Evolutionary conservation across 1,140 invertebrate species (phyloP), one percentile per base, ranked within the genome.

Genomic region (Plodia interpunctella): DNA sequence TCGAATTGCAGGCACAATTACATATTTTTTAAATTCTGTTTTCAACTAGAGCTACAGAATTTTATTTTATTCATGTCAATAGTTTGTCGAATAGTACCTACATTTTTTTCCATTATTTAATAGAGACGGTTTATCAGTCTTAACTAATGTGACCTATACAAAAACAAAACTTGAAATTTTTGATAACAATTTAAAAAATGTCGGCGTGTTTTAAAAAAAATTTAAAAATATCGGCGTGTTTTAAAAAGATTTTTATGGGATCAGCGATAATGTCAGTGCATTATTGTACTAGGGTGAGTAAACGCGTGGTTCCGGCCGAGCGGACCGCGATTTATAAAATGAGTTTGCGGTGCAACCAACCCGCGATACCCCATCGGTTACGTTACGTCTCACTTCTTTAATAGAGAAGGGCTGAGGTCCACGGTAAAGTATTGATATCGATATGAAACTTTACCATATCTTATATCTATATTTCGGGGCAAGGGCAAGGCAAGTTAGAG

Each of bases 261-360:
- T 53, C 51, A 53, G 20, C 21, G 19, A 68, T 61, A 73, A 76
- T 70, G 61, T 69, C 66, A 68, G 63, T 75, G 66, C 72, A 70
- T 74, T 74, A 59, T 55, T 74, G 65, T 52, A 60, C 61, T 64
- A 66, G 80, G 83, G 85, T 75, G 76, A 71, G 71, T 69, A 85
- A 82, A 81, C 80, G 83, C 79, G 77, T 78, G 80, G 86, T 88
- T 88, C 86, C 83, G 86, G 79, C 58, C 80, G 77, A 82, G 60
- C 76, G 80, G 68, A 68, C 76, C 70, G 68, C 86, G 83, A 88
- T 88, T 88, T 88, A 88, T 87, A 88, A 87, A 88, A 88, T 84
- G 86, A 88, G 86, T 88, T 88, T 88, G 85, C 80, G 83, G 83
- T 84, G 83, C 85, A 81, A 85, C 83, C 82, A 84, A 80, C 68